phyloP scores from a whole-genome alignment of 2,113 vertebrate species.

The Toxostoma redivivum region DNA sequence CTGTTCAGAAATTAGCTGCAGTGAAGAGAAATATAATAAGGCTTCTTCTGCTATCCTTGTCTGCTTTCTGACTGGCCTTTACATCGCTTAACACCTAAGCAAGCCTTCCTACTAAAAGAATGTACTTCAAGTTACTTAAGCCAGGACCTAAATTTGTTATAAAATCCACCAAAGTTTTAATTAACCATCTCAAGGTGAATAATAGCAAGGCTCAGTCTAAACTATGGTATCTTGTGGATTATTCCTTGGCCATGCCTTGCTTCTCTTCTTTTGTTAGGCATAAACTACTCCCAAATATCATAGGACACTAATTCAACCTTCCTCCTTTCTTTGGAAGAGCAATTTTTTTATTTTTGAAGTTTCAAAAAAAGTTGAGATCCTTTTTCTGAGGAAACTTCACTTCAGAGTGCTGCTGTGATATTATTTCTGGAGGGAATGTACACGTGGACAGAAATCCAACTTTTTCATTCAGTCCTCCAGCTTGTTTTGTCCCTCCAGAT shows the following conservation, averaged over 20 bases:
- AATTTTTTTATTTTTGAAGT: not conserved
- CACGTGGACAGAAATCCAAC: not conserved
- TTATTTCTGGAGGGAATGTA: not conserved
- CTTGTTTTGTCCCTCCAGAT: not conserved
- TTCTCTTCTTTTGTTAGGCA: not conserved
- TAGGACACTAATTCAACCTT: not conserved
- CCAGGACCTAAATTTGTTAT: not conserved
- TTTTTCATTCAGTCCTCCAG: not conserved
- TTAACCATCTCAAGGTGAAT: not conserved
- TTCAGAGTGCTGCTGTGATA: not conserved
- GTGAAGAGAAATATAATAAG: not conserved
- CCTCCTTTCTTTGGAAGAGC: not conserved
- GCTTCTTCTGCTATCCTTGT: accelerated
- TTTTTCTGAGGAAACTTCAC: not conserved
- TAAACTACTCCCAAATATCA: not conserved
- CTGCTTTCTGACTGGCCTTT: not conserved
- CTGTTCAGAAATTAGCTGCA: not conserved
- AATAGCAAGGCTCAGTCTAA: not conserved
- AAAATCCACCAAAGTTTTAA: not conserved
- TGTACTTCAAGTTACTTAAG: not conserved
- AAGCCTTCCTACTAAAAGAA: not conserved
- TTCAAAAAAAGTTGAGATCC: not conserved
- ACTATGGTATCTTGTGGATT: accelerated
- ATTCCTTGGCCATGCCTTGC: not conserved
- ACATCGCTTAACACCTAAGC: not conserved